A percentile compares a stretch with the other conserved stretches of the same genome.
These are phyloP conservation scores for Aurelia sp. DNA, from an alignment of 30 jellyfish, hydroid and myxozoan species.

Conservation along the genomic window DNA sequence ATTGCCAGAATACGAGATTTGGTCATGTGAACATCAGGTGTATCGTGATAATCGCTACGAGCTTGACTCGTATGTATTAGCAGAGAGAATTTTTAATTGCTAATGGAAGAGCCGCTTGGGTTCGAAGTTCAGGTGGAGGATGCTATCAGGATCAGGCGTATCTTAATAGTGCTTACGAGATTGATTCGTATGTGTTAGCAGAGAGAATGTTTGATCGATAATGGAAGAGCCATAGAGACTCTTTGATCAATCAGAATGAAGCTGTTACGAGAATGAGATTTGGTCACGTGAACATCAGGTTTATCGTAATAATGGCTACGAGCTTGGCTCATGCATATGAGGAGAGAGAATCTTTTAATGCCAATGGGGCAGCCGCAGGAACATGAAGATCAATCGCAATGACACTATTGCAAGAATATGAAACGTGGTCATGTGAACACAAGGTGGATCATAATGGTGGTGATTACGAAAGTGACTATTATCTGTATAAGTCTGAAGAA, in stretches of 20 bases:
- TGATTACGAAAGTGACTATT: no score
- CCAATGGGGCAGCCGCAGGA: background rate
- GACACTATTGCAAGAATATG: slow-evolving; percentile 1
- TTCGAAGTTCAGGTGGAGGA: background rate
- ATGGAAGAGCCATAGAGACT: background rate
- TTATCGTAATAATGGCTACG: slow-evolving; percentile 21
- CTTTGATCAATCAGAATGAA: background rate
- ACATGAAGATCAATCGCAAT: background rate
- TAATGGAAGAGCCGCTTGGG: background rate
- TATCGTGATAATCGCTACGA: slow-evolving; percentile 19
- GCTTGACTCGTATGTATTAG: slow-evolving; percentile 58
- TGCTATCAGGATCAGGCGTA: background rate
- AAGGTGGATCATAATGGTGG: background rate
- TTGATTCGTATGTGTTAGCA: no score
- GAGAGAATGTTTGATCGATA: no score
- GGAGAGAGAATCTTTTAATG: no score
- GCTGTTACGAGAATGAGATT: slow-evolving; percentile 14
- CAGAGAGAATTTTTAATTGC: background rate
- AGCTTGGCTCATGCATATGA: slow-evolving; percentile 34
- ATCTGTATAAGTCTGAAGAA: slow-evolving; percentile 3
- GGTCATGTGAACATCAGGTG: slow-evolving; percentile 35
- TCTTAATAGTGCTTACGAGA: slow-evolving; percentile 32
- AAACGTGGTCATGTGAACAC: slow-evolving; percentile 56
- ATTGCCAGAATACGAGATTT: slow-evolving; percentile 36
- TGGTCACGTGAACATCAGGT: slow-evolving; percentile 47